These are phyloP conservation scores for Polyommatus iphigenia DNA, from an alignment of 2,888 invertebrate species.

Conservation along the genomic window DNA sequence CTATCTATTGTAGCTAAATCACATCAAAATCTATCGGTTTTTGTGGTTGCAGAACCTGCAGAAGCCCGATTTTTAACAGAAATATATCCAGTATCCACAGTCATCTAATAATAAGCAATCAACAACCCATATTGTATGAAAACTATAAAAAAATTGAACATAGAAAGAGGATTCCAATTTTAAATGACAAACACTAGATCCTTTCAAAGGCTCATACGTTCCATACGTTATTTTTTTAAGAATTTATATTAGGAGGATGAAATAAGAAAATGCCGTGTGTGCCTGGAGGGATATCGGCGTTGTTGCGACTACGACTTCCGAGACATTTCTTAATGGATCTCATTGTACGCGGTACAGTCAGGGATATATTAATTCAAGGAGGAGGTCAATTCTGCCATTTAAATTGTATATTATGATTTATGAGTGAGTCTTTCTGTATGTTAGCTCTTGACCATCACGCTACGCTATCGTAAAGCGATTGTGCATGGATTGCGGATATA, in stretches of 20 bases:
- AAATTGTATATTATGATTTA: no score
- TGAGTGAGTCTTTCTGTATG: no score
- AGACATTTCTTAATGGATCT: conserved; percentile 21
- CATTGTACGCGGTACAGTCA: conserved; percentile 13
- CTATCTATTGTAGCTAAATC: no score
- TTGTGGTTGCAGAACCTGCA: no score
- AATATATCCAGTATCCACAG: no score
- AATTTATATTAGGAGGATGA: conserved; percentile 6
- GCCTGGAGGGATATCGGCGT: conserved; percentile 11
- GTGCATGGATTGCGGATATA: no score
- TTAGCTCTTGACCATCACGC: no score
- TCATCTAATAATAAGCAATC: no score
- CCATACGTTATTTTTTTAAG: neutral
- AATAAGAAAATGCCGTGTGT: conserved; percentile 33
- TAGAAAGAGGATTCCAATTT: neutral
- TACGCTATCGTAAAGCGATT: no score
- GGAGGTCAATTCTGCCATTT: neutral
- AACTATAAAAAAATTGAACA: neutral
- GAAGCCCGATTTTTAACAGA: no score
- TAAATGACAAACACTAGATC: neutral
- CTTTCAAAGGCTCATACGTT: neutral
- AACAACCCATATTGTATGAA: no score
- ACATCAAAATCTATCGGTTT: no score
- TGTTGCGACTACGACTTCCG: conserved; percentile 15
- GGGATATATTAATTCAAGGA: neutral